A percentile compares a stretch with the other conserved stretches of the same genome.
These are phyloP conservation scores for Lithophane ornitopus DNA, from an alignment of 2,888 invertebrate species.

Conservation along the genomic window DNA sequence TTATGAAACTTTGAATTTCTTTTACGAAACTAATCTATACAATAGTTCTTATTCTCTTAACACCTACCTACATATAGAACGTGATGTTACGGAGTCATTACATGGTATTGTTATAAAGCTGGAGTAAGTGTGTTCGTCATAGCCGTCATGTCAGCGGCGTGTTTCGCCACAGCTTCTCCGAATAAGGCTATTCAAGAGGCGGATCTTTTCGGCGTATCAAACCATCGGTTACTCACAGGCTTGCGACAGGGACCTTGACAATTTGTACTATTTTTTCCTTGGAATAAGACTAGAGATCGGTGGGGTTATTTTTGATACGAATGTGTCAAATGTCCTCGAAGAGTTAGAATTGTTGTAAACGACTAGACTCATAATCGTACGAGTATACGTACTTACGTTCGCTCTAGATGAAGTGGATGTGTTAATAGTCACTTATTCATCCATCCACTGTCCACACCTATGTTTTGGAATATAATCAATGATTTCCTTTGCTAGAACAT, in stretches of 20 bases:
- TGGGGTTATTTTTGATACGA: constrained; percentile 1
- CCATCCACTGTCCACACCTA: neutral
- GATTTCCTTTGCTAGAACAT: constrained; percentile 5
- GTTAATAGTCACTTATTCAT: neutral
- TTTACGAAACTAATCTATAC: neutral
- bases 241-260: constrained; percentile 76
- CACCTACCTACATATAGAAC: constrained; percentile 30
- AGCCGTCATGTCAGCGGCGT: constrained; percentile 49
- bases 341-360: neutral
- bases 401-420: neutral
- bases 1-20: neutral
- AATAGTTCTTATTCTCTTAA: constrained; percentile 1
- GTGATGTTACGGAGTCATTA: constrained; percentile 28
- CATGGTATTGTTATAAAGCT: constrained; percentile 41
- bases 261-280: constrained; percentile 33
- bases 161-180: constrained; percentile 78
- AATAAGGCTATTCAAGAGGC: constrained; percentile 80
- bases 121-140: constrained; percentile 51
- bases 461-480: neutral
- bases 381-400: too few relatives aligned
- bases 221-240: constrained; percentile 72
- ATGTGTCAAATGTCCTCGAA: neutral
- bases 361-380: neutral
- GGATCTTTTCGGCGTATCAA: constrained; percentile 73
- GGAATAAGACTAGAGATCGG: constrained; percentile 8